Evolutionary conservation across 1,140 invertebrate species (phyloP), one percentile per base, ranked within the genome.

Genomic region (Drosophila serrata): DNA sequence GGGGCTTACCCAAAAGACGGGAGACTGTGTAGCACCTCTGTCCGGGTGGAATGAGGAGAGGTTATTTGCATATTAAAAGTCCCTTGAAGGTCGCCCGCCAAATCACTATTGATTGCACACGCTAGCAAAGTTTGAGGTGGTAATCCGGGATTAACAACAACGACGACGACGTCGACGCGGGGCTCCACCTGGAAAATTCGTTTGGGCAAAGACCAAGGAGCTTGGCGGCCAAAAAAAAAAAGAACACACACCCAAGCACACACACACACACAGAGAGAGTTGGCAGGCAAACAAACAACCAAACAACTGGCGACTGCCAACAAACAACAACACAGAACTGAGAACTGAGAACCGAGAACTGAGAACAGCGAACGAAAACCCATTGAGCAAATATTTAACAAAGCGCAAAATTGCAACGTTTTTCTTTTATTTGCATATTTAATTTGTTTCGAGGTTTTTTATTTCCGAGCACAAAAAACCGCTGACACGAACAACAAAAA

Each of bases 351-450:
- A 53, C 31, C 1, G 49, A 22, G 17, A 33, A 33, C 17, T 5
- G 17, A 39, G 22, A 51, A 76, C 57, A 68, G 35, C 51, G 48
- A 76, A 76, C 57, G 68, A 62, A 81, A 85, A 81, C 70, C 82
- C 82, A 86, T 86, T 86, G 82, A 86, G 82, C 75, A 86, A 86
- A 86, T 86, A 86, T 86, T 86, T 87, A 86, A 86, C 82, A 86
- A 86, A 86, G 82, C 82, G 82, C 82, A 86, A 87, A 86, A 86
- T 86, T 87, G 82, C 82, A 72, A 65, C 69, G 74, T 78, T 86
- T 87, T 79, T 86, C 82, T 75, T 86, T 82, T 86, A 86, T 86
- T 86, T 86, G 82, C 82, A 87, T 86, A 87, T 86, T 86, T 86
- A 87, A 86, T 86, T 86, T 86, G 82, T 86, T 86, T 86, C 86